Conservation (phyloP, 2,113 vertebrate genomes). For the Aspiorhynchus laticeps region DNA sequence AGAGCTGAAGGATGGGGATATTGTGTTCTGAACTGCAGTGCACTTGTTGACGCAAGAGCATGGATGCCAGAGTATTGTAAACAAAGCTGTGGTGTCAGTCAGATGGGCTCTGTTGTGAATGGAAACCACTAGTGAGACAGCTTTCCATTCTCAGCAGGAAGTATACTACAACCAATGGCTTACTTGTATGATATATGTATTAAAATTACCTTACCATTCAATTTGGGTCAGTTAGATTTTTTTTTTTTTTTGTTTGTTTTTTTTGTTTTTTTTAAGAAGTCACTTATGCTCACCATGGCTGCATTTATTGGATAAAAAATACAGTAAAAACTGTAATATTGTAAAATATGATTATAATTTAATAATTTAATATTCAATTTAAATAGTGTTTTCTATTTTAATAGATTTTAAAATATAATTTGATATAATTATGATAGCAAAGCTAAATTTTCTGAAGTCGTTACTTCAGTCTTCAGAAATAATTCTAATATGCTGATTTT, state of each 20-base stretch:
- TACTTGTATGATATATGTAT: not conserved
- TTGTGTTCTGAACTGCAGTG: constrained; percentile 15
- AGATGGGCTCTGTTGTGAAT: not conserved
- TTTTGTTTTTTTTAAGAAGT: too few species aligned
- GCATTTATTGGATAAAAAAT: not conserved
- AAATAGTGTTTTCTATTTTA: not conserved
- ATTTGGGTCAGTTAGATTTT: not conserved
- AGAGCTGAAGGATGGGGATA: constrained; percentile 4
- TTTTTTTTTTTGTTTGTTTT: too few species aligned
- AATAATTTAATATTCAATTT: too few species aligned
- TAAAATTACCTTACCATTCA: not conserved
- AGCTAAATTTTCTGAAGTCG: not conserved
- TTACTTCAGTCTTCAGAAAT: not conserved
- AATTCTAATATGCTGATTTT: not conserved
- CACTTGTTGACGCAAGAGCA: constrained; percentile 17
- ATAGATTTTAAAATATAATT: not conserved
- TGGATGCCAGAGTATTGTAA: constrained; percentile 24
- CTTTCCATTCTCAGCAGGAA: not conserved
- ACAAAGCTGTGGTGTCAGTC: constrained; percentile 17
- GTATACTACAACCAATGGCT: not conserved
- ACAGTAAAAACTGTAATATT: too few species aligned
- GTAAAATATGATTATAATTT: too few species aligned
- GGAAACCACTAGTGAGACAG: not conserved
- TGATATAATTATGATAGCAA: not conserved
- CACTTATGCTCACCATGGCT: not conserved